Base-by-base conservation (phyloP, 2,113 vertebrate genomes). In the Meles meles region DNA sequence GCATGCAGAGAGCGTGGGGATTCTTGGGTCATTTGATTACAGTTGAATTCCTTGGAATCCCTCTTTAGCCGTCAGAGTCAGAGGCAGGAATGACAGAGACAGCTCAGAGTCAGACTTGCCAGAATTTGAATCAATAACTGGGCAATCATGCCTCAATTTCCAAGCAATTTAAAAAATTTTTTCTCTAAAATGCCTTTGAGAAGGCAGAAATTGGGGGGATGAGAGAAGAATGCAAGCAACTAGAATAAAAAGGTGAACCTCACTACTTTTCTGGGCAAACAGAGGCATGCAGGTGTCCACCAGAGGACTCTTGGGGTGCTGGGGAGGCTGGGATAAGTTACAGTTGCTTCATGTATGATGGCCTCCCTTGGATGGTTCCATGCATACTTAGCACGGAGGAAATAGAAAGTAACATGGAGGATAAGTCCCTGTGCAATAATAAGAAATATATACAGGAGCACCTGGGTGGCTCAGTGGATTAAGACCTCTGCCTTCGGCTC, bases 111-210 rank as follows among this genome's bases (percentile, higher is more conserved):
- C 93, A 96, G 84, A 92, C 69, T 74, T 97, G 90, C 83, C 61
- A 96, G 87, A 76, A 94, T 98, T 92, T 96, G 81, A 98, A 93
- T 97, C 77, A 81, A 97, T 97, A 97, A 89, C 61, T 61, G 85
- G 52, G 39, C 61, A 86, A 88, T 96, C 79, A 95, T 95, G 71
- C 83, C 96, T 97, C 85, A 88, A 76, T 96, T 98, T 96, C 67
- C 89, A 97, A 94, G 94, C 85, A 97, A 83, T 96, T 93, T 97
- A 23, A 83, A 77, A 77, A 77, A 95, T 94, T 42, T 84, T 98
- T 86, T 88, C 37, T 82, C 69, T 76, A 76, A 90, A 91, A 96
- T 97, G 55, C 25, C 39, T 93, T 90, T 52, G 34, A 90, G 61
- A 96, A 79, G 17, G 65, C 44, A 88, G 37, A 6, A 61, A 69